phyloP scores from a whole-genome alignment of 2,797 vertebrate genomes.

The Cynodonichthys magdalenae region DNA sequence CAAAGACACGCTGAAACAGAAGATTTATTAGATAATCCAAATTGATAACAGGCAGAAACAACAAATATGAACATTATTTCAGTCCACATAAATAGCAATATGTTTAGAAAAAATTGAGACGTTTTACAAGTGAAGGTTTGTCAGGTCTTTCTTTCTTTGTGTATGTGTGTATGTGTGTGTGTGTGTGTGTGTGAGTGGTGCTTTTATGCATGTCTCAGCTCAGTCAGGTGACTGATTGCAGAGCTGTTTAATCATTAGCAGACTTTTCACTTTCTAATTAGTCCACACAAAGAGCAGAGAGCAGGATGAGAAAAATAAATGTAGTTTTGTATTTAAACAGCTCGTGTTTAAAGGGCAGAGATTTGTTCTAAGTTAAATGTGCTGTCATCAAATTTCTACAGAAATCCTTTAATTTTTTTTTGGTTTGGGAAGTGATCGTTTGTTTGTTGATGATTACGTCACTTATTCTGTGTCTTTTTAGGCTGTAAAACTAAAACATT shows the following conservation, averaged over 20 bases:
- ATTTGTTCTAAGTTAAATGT: no score
- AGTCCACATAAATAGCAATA: no score
- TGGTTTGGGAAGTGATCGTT: no score
- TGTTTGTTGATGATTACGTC: background rate
- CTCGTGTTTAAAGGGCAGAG: no score
- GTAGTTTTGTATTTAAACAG: no score
- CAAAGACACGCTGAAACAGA: no score
- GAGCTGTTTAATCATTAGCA: conserved; percentile 12
- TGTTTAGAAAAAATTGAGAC: no score
- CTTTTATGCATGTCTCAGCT: conserved; percentile 9
- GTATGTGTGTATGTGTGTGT: no score
- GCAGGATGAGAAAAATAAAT: background rate
- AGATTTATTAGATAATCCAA: background rate
- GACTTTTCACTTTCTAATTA: background rate
- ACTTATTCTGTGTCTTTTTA: background rate
- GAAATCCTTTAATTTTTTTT: no score
- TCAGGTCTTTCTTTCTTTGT: background rate
- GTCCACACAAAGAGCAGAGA: background rate
- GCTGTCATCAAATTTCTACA: no score
- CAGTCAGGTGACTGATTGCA: conserved; percentile 17
- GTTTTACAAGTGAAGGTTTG: background rate
- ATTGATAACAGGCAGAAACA: no score
- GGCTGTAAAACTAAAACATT: background rate
- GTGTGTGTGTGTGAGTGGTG: background rate
- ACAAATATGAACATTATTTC: no score